phyloP scores from a whole-genome alignment of 1,140 invertebrate species.

The Dermatophagoides farinae region DNA sequence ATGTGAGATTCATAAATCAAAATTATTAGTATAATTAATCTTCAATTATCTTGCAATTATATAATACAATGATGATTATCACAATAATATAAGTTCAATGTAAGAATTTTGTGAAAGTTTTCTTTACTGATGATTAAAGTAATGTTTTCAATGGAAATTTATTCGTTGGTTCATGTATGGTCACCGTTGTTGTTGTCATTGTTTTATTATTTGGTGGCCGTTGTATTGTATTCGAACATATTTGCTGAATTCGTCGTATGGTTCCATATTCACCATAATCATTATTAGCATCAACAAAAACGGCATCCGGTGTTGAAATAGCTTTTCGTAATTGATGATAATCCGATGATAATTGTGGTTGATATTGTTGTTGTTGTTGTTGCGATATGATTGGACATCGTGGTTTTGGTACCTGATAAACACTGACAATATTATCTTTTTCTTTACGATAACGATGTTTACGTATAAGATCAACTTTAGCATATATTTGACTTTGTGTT shows the following conservation, averaged over 20 bases:
- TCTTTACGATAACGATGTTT: slow-evolving; percentile 9
- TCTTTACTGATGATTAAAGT: too few species aligned
- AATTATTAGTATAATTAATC: too few species aligned
- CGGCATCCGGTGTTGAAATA: background rate
- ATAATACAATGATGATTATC: too few species aligned
- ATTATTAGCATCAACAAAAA: background rate
- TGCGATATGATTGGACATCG: background rate
- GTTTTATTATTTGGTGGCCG: too few species aligned
- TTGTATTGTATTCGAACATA: too few species aligned
- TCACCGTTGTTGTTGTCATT: too few species aligned
- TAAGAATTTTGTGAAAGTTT: too few species aligned
- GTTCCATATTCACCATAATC: background rate
- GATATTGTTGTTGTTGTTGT: background rate
- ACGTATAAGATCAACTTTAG: slow-evolving; percentile 6
- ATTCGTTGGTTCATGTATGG: too few species aligned
- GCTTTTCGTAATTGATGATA: slow-evolving; percentile 3
- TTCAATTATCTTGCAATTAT: too few species aligned
- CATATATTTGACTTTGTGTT: slow-evolving; percentile 1
- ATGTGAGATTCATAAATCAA: too few species aligned
- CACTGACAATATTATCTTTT: background rate
- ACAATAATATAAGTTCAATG: too few species aligned
- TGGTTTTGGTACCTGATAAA: background rate
- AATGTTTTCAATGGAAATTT: too few species aligned
- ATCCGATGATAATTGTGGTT: background rate
- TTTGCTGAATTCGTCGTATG: background rate